phyloP scores from a whole-genome alignment of 2,113 vertebrate species.

The Chroicocephalus ridibundus region DNA sequence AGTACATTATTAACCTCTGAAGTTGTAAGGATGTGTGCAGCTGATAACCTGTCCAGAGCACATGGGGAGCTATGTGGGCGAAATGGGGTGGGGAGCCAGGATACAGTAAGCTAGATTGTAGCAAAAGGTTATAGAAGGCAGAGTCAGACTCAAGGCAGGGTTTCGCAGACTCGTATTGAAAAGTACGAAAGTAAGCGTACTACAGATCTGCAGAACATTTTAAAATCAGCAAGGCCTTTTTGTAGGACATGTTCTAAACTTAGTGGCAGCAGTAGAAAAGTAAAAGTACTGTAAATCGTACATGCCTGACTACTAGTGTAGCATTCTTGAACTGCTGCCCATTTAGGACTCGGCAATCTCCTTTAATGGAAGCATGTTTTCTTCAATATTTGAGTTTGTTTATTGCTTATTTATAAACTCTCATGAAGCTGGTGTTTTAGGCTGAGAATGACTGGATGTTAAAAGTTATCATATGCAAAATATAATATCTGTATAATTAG shows the following conservation, averaged over 20 bases:
- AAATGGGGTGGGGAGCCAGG: not conserved
- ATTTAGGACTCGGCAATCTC: slow-evolving; percentile 63
- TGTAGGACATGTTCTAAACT: slow-evolving; percentile 58
- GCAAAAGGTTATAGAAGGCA: not conserved
- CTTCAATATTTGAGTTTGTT: slow-evolving; percentile 64
- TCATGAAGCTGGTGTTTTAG: not conserved
- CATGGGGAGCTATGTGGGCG: rapidly evolving
- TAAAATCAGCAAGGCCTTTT: not conserved
- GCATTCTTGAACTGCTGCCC: slow-evolving; percentile 77
- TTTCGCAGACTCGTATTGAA: not conserved
- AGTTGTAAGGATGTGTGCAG: not conserved
- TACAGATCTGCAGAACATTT: not conserved
- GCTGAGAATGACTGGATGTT: not conserved
- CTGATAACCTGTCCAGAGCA: not conserved
- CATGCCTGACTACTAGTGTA: slow-evolving; percentile 63
- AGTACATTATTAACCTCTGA: not conserved
- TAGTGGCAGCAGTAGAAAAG: slow-evolving; percentile 60
- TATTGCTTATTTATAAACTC: slow-evolving; percentile 59
- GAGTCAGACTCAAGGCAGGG: not conserved
- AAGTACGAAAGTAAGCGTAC: not conserved
- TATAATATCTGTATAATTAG: not conserved
- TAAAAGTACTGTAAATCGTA: slow-evolving; percentile 65
- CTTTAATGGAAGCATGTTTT: slow-evolving; percentile 76
- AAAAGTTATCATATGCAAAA: not conserved
- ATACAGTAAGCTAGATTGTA: not conserved